phyloP scores from a whole-genome alignment of 1,140 invertebrate species.

The Meteorus sp. region DNA sequence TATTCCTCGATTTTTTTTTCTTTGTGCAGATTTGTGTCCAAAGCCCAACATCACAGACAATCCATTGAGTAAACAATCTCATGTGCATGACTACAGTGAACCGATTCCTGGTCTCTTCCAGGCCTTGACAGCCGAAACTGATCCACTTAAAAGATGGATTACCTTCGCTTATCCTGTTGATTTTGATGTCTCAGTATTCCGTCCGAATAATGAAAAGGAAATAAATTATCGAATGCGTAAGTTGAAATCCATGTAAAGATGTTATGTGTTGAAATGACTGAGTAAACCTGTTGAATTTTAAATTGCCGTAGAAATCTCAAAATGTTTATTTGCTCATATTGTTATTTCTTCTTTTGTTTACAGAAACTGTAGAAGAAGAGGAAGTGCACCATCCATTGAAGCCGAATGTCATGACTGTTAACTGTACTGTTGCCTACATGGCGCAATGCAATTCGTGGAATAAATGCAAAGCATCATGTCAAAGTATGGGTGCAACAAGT shows the following conservation, averaged over 20 bases:
- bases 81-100: constrained; percentile 83
- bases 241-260: too few relatives aligned
- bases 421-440: constrained; percentile 93
- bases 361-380: constrained; percentile 69
- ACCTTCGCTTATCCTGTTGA: constrained; percentile 79
- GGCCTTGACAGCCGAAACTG: constrained; percentile 78
- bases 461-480: constrained; percentile 81
- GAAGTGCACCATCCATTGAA: constrained; percentile 63
- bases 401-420: constrained; percentile 69
- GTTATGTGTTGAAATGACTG: too few relatives aligned
- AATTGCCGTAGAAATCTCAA: too few relatives aligned
- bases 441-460: constrained; percentile 86
- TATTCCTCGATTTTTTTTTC: too few relatives aligned
- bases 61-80: constrained; percentile 76
- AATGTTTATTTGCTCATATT: too few relatives aligned
- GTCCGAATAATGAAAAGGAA: constrained; percentile 65
- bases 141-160: constrained; percentile 73
- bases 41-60: constrained; percentile 76
- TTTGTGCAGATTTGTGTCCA: constrained; percentile 79
- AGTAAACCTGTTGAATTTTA: too few relatives aligned
- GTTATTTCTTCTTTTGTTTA: too few relatives aligned
- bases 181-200: constrained; percentile 61
- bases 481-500: constrained; percentile 74
- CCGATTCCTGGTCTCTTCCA: constrained; percentile 82
- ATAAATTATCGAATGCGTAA: constrained; percentile 71